Evolutionary conservation across 2,888 invertebrate species (phyloP).

Genomic region (Endotricha flammealis): DNA sequence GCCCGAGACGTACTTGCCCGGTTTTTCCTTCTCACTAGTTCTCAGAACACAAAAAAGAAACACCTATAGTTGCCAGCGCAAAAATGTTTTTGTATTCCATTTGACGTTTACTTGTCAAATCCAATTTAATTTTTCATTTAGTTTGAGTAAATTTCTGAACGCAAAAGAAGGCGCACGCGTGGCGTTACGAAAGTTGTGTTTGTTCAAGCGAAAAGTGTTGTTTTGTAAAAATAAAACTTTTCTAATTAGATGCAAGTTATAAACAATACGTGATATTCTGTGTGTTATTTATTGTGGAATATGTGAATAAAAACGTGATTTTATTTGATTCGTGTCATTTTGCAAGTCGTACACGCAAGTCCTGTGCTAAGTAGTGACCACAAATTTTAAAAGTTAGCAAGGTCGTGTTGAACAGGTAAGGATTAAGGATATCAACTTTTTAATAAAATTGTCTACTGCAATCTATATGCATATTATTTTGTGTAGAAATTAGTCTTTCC

Average conservation of each 20-base stretch:
- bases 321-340: conserved; percentile 7
- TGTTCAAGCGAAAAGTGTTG: not conserved
- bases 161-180: conserved; percentile 25
- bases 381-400: conserved; percentile 45
- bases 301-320: not conserved
- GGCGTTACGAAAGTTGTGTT: conserved; percentile 11
- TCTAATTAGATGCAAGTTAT: too few relatives aligned
- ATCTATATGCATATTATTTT: too few relatives aligned
- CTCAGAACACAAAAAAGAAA: too few relatives aligned
- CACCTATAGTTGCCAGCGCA: not conserved
- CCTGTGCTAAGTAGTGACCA: conserved; percentile 30
- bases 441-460: too few relatives aligned
- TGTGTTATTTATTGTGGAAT: too few relatives aligned
- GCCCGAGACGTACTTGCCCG: too few relatives aligned
- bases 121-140: not conserved
- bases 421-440: conserved; percentile 28
- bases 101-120: not conserved
- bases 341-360: conserved; percentile 26
- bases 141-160: conserved; percentile 28
- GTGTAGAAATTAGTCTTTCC: too few relatives aligned
- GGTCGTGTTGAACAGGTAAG: conserved; percentile 51
- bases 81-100: not conserved
- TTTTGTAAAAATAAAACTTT: too few relatives aligned
- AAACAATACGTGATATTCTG: too few relatives aligned
- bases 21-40: too few relatives aligned